phyloP scores from a whole-genome alignment of 2,797 vertebrate genomes.

The Pterois miles region DNA sequence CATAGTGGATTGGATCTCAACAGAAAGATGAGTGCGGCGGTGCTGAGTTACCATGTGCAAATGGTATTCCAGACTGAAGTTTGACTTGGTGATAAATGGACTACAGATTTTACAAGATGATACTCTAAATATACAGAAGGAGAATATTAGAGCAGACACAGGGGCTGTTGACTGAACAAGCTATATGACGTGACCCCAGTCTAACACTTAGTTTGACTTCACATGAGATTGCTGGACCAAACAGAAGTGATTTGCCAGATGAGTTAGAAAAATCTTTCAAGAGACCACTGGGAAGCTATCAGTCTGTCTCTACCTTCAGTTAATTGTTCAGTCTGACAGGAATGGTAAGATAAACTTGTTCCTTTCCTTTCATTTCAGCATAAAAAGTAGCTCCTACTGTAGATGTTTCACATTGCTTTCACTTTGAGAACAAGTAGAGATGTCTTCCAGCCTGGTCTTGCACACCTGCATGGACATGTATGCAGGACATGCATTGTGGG shows the following conservation, averaged over 20 bases:
- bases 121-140: background rate
- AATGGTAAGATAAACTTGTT: background rate
- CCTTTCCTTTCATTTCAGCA: background rate
- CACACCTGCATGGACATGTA: background rate
- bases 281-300: background rate
- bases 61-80: background rate
- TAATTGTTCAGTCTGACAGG: background rate
- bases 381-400: background rate
- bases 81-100: background rate
- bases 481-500: too few relatives aligned
- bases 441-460: background rate
- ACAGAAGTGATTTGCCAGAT: background rate
- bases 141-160: background rate
- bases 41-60: background rate
- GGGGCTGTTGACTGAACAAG: background rate
- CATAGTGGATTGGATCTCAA: background rate
- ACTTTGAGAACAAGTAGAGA: background rate
- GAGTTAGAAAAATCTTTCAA: background rate
- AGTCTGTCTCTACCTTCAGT: background rate
- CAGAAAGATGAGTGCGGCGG: background rate
- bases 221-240: background rate
- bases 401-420: background rate
- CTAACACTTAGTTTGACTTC: background rate
- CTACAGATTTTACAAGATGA: background rate
- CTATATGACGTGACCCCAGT: background rate